These are phyloP conservation scores for Nothocercus julius DNA, from an alignment of 2,113 vertebrate genomes.

Conservation along the genomic window DNA sequence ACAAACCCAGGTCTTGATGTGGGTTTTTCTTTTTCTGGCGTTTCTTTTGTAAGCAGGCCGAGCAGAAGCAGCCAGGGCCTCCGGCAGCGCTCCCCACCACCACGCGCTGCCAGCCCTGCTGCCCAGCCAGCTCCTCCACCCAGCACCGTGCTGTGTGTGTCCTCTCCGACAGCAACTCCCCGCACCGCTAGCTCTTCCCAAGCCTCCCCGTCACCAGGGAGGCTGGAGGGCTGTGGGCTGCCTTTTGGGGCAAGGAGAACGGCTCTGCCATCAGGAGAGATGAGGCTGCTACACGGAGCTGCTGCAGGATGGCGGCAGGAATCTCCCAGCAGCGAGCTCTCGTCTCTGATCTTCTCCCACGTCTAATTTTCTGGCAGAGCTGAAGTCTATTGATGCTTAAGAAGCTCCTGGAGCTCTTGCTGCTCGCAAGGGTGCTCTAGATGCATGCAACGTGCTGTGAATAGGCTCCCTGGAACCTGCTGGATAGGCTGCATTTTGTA, in stretches of 20 bases:
- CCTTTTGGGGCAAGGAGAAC: background rate
- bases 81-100: background rate
- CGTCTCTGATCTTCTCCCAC: constrained; percentile 10
- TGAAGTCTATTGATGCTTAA: background rate
- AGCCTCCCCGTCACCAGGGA: accelerated
- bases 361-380: background rate
- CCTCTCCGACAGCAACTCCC: background rate
- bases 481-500: constrained; percentile 30
- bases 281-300: background rate
- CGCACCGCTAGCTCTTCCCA: background rate
- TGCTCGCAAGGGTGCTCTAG: background rate
- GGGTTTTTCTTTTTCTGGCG: background rate
- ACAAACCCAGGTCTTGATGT: background rate
- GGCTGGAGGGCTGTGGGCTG: background rate
- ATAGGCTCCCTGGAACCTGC: constrained; percentile 31
- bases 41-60: background rate
- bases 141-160: accelerated
- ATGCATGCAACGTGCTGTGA: background rate
- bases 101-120: accelerated
- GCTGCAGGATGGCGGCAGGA: background rate
- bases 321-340: background rate
- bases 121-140: background rate
- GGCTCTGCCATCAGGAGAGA: background rate
- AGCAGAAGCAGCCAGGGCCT: background rate
- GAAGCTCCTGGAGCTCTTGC: background rate